Percentiles rank a stretch among this genome's conserved stretches.
Conservation (phyloP, 2,888 invertebrate genomes). For the Crioceris asparagi region DNA sequence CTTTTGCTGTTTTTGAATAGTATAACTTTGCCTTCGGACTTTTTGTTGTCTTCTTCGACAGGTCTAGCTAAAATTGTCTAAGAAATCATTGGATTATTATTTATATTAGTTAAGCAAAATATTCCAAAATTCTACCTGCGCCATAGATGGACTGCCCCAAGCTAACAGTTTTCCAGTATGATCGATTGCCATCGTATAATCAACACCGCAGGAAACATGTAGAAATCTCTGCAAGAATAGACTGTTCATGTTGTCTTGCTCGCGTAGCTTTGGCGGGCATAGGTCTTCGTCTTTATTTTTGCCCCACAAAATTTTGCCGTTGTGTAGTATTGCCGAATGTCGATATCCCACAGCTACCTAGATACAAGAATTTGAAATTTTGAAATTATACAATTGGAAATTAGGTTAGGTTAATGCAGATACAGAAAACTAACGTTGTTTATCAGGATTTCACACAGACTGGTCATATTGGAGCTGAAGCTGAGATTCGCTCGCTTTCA, state of each 20-base stretch:
- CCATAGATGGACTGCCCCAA: slow-evolving; percentile 63
- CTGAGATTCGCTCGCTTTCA: too few species aligned
- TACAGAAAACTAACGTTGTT: too few species aligned
- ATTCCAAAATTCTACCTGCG: slow-evolving; percentile 41
- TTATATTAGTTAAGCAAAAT: too few species aligned
- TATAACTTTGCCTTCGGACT: slow-evolving; percentile 46
- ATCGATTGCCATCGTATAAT: slow-evolving; percentile 63
- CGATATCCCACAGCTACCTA: slow-evolving; percentile 60
- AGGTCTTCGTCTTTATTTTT: slow-evolving; percentile 84
- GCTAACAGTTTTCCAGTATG: slow-evolving; percentile 57
- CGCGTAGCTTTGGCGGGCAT: slow-evolving; percentile 52
- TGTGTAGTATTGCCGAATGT: slow-evolving; percentile 49
- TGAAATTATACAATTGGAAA: background rate
- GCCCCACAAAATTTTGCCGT: slow-evolving; percentile 55
- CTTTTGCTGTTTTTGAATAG: slow-evolving; percentile 62
- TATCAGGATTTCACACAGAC: too few species aligned
- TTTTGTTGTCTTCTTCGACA: slow-evolving; percentile 46
- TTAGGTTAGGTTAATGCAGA: too few species aligned
- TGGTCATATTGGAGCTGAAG: too few species aligned
- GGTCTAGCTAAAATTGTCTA: slow-evolving; percentile 46
- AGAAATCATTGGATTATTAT: slow-evolving; percentile 14
- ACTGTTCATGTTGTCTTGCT: slow-evolving; percentile 28
- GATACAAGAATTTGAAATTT: slow-evolving; percentile 11
- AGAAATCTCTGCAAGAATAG: slow-evolving; percentile 30
- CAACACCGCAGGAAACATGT: slow-evolving; percentile 59